phyloP scores from a whole-genome alignment of 2,888 invertebrate genomes.

The Lypha dubia region DNA sequence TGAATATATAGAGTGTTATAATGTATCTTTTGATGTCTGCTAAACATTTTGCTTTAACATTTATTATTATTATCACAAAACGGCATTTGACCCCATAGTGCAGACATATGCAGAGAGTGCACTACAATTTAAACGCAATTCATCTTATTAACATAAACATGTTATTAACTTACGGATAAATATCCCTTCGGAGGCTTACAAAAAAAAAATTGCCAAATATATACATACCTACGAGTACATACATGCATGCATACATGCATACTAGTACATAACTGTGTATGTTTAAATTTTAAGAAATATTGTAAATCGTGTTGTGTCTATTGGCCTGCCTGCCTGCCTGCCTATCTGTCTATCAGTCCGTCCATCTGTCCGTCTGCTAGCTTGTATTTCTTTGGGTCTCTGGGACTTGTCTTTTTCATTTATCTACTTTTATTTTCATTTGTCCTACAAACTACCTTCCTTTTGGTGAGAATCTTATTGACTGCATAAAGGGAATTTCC shows the following conservation, averaged over 20 bases:
- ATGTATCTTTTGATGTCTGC: neutral
- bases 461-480: conserved; percentile 70
- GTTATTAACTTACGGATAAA: conserved; percentile 50
- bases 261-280: neutral
- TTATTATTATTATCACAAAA: neutral
- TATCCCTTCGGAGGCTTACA: conserved; percentile 56
- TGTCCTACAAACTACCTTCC: conserved; percentile 60
- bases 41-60: neutral
- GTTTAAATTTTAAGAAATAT: conserved; percentile 4
- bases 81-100: neutral
- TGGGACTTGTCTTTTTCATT: conserved; percentile 31
- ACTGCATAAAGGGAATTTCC: conserved; percentile 70
- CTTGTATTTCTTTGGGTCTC: conserved; percentile 25
- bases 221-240: too few relatives aligned
- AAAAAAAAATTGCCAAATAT: neutral
- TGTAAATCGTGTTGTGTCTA: conserved; percentile 62
- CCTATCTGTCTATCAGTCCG: neutral
- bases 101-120: neutral
- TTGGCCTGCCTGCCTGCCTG: conserved; percentile 20
- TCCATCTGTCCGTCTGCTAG: neutral
- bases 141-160: conserved; percentile 69
- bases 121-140: conserved; percentile 53
- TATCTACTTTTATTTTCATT: conserved; percentile 64
- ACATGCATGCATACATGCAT: too few relatives aligned
- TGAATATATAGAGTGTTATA: too few relatives aligned